Evolutionary conservation across 2,888 invertebrate genomes (phyloP).

Genomic region (Trichacis sp.): DNA sequence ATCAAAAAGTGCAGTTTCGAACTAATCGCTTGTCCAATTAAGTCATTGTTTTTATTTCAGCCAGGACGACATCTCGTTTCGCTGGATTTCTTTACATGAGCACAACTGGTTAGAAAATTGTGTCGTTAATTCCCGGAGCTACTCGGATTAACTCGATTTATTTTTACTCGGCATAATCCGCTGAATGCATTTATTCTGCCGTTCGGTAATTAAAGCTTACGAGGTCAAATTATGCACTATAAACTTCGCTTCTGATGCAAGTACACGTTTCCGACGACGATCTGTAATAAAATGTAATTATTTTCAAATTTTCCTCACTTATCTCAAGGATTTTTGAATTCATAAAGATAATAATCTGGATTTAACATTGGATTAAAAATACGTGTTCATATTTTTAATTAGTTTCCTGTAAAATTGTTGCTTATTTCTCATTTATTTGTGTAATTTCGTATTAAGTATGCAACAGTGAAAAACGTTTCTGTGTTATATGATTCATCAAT

Average conservation of each 20-base stretch:
- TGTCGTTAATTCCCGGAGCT: conserved; percentile 4
- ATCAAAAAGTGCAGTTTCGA: no score
- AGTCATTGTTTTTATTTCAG: neutral
- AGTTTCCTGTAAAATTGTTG: no score
- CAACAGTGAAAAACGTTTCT: no score
- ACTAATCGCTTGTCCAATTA: neutral
- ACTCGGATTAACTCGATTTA: conserved; percentile 14
- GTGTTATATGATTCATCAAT: no score
- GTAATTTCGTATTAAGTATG: no score
- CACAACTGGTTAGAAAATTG: neutral
- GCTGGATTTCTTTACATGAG: neutral
- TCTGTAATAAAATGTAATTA: no score
- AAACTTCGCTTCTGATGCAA: conserved; percentile 1
- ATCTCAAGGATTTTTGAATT: no score
- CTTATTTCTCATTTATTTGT: no score
- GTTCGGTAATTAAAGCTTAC: conserved; percentile 11
- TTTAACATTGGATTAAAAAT: no score
- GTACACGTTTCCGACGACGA: neutral
- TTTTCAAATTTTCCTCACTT: no score
- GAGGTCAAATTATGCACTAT: neutral
- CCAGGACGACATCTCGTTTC: neutral
- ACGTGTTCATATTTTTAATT: no score
- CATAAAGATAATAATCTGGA: no score
- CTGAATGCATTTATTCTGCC: conserved; percentile 6
- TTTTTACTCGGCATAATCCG: conserved; percentile 6